Conservation (phyloP, 2,888 invertebrate species). For the Plebejus melissa region DNA sequence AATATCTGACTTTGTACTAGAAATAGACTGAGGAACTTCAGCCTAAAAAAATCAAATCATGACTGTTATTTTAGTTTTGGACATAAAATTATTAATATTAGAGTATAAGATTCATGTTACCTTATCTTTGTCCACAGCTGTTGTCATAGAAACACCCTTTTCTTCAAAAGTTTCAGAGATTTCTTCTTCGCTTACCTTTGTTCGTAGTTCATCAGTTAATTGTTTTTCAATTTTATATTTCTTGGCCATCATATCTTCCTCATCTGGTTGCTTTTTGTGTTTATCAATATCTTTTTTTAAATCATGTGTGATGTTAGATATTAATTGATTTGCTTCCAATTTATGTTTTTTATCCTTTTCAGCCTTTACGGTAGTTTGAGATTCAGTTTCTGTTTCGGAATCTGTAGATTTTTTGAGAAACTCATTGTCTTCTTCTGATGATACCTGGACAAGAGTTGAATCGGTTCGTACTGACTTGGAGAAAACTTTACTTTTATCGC, state of each 20-base stretch:
- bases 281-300: constrained; percentile 44
- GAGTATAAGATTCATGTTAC: constrained; percentile 41
- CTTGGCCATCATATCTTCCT: constrained; percentile 43
- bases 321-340: constrained; percentile 47
- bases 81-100: background rate
- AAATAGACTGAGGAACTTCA: constrained; percentile 57
- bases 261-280: constrained; percentile 47
- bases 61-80: background rate
- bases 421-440: constrained; percentile 75
- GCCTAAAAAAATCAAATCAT: constrained; percentile 48
- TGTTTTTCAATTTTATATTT: constrained; percentile 55
- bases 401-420: constrained; percentile 75
- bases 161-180: constrained; percentile 60
- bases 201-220: constrained; percentile 53
- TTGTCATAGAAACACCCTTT: constrained; percentile 59
- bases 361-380: constrained; percentile 68
- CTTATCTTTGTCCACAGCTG: constrained; percentile 54
- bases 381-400: constrained; percentile 77
- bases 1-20: constrained; percentile 63
- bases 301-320: constrained; percentile 46
- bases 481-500: constrained; percentile 59
- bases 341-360: constrained; percentile 58
- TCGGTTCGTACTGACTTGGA: constrained; percentile 71
- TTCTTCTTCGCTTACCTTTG: constrained; percentile 62
- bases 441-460: constrained; percentile 74